phyloP scores from a whole-genome alignment of 1,140 invertebrate species.

The Drosophila cardini region DNA sequence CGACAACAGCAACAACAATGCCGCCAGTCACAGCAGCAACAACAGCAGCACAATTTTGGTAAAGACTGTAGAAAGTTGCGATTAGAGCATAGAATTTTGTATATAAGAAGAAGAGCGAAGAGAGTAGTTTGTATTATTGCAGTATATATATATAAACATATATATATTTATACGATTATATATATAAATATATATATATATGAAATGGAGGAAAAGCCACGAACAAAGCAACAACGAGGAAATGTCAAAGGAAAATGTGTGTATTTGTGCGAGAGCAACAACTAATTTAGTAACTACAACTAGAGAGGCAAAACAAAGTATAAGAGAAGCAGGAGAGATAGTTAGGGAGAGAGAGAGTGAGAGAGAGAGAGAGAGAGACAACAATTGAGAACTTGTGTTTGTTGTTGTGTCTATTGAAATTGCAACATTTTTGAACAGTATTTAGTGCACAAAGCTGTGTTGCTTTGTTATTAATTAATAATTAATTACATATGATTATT shows the following conservation, averaged over 20 bases:
- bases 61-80: constrained; percentile 37
- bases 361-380: not conserved
- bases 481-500: constrained; percentile 26
- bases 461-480: constrained; percentile 47
- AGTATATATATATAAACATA: constrained; percentile 43
- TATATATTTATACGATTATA: constrained; percentile 22
- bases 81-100: constrained; percentile 41
- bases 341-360: not conserved
- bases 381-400: constrained; percentile 10
- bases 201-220: constrained; percentile 26
- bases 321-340: constrained; percentile 1
- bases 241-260: not conserved
- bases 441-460: constrained; percentile 71
- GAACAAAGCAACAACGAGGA: constrained; percentile 2
- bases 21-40: constrained; percentile 43
- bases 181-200: constrained; percentile 31
- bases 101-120: constrained; percentile 40
- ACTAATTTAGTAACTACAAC: constrained; percentile 7
- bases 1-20: constrained; percentile 10
- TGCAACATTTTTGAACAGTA: constrained; percentile 63
- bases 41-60: constrained; percentile 76
- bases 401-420: constrained; percentile 5
- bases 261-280: not conserved
- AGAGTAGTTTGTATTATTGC: constrained; percentile 51
- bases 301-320: constrained; percentile 1